Evolutionary conservation across 2,113 vertebrate genomes (phyloP), one percentile per base, ranked within the genome.

Genomic region (Pionites leucogaster): DNA sequence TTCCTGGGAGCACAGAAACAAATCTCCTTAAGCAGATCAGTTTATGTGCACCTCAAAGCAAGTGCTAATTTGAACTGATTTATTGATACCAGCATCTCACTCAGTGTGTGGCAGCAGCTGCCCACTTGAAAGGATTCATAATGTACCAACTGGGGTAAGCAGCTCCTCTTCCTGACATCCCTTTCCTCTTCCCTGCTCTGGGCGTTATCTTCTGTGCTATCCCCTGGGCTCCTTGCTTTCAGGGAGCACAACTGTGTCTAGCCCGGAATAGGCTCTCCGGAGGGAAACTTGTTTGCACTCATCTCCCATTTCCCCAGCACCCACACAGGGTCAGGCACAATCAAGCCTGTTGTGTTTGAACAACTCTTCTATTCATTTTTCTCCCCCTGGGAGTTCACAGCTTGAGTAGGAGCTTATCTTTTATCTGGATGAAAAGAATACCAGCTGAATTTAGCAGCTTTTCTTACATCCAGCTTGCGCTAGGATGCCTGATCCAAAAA

Each of bases 351-450:
- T 59, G 74, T 70, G 69, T 87, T 74, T 94, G 65, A 94, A 52
- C 81, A 90, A 57, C 33, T 33, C 41, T 59, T 86, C 63, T 55
- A 62, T 65, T 90, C 41, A 59, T 86, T 94, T 83, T 83, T 46
- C 80, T 70, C 46, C 75, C 42, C 17, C 71, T 42, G 47, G 59
- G 92, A 89, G 50, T 33, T 86, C 92, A 86, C 80, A 92, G 72
- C 33, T 95, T 84, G 76, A 86, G 55, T 55, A 84, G 70, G 69
- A 92, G 65, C 39, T 95, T 88, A 62, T 72, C 83, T 87, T 91
- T 97, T 74, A 95, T 74, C 67, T n/a, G 41, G 71, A 74, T 95
- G 74, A 95, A 89, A 95, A 92, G 70, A 82, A 82, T 53, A 82
- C 46, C 29, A 46, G 41, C 62, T 41, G 81, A 91, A 95, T 95